Conservation (phyloP, 2,113 vertebrate species). For the Thalassoma bifasciatum region DNA sequence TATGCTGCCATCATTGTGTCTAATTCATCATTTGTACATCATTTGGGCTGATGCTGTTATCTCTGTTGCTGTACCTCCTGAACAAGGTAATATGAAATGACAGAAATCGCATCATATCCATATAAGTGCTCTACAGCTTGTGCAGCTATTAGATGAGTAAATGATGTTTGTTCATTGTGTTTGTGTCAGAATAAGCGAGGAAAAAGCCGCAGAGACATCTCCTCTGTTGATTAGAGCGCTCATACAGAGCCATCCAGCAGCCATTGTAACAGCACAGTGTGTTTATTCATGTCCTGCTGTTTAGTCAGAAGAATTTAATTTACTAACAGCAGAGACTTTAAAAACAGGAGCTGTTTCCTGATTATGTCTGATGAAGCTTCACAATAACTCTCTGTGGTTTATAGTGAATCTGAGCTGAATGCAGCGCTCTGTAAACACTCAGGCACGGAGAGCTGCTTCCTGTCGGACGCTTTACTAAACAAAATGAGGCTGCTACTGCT, state of each 20-base stretch:
- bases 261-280: slow-evolving; percentile 5
- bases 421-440: slow-evolving; percentile 18
- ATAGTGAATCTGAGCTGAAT: slow-evolving; percentile 16
- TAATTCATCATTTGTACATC: too few relatives aligned
- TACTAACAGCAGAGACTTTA: slow-evolving; percentile 9
- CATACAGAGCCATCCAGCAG: not conserved
- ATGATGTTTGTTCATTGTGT: too few relatives aligned
- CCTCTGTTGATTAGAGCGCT: not conserved
- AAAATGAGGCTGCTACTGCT: not conserved
- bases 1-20: too few relatives aligned
- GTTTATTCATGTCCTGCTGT: slow-evolving; percentile 34
- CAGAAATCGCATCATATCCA: too few relatives aligned
- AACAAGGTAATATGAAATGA: too few relatives aligned
- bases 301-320: slow-evolving; percentile 13
- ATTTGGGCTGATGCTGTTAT: too few relatives aligned
- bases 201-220: too few relatives aligned
- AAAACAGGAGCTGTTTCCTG: slow-evolving; percentile 16
- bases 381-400: slow-evolving; percentile 17
- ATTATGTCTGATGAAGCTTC: slow-evolving; percentile 14
- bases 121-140: too few relatives aligned
- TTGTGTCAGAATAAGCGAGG: too few relatives aligned
- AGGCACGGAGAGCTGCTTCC: slow-evolving; percentile 19
- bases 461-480: slow-evolving; percentile 20
- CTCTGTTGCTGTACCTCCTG: too few relatives aligned
- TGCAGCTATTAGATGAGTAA: too few relatives aligned